These are phyloP conservation scores for Bombyx mandarina DNA, from an alignment of 1,140 invertebrate genomes.

Conservation along the genomic window DNA sequence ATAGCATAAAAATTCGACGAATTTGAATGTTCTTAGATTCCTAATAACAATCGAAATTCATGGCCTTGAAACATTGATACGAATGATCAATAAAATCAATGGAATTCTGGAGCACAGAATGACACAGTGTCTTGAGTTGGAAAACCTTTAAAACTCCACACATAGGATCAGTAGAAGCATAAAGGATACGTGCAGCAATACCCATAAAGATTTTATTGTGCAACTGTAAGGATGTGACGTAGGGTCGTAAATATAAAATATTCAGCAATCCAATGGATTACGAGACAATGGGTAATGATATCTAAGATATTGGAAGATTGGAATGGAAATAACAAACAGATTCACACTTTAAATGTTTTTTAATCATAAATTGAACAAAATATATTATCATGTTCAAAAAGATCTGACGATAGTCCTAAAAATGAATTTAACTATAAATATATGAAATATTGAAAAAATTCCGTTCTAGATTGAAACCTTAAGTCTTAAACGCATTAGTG, in stretches of 20 bases:
- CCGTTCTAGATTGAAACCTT: too few relatives aligned
- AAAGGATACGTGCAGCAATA: constrained; percentile 33
- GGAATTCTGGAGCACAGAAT: neutral
- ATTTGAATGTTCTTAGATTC: too few relatives aligned
- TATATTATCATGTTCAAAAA: neutral
- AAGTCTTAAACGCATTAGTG: too few relatives aligned
- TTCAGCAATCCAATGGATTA: constrained; percentile 32
- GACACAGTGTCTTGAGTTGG: constrained; percentile 12
- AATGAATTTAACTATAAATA: neutral
- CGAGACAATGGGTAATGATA: constrained; percentile 31
- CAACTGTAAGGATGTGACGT: constrained; percentile 22
- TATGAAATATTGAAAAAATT: too few relatives aligned
- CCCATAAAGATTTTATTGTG: constrained; percentile 47
- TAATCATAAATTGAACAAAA: neutral
- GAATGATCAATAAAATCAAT: too few relatives aligned
- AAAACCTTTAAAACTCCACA: constrained; percentile 10
- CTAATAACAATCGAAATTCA: too few relatives aligned
- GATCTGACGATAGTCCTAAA: neutral
- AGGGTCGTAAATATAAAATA: constrained; percentile 33
- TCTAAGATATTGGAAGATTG: constrained; percentile 5
- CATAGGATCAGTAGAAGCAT: constrained; percentile 23
- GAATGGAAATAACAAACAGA: constrained; percentile 1
- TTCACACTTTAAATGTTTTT: neutral
- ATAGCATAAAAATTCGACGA: too few relatives aligned
- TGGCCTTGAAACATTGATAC: too few relatives aligned